Conservation (phyloP, 2,797 vertebrate genomes). For the Paramormyrops hopkinsi region DNA sequence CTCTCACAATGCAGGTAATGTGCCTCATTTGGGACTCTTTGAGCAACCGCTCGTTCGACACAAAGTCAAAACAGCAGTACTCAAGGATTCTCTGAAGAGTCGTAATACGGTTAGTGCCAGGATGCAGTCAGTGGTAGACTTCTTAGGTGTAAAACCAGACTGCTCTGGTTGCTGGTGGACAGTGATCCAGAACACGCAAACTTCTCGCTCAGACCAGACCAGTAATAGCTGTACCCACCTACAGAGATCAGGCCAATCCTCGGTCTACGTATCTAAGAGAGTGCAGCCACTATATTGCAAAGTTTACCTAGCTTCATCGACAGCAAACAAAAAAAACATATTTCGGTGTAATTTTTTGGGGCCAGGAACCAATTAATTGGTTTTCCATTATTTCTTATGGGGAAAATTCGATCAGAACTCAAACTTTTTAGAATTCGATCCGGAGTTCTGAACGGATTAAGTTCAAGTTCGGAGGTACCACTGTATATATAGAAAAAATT, state of each 20-base stretch:
- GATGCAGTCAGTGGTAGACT: neutral
- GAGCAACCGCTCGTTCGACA: neutral
- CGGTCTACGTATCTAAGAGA: neutral
- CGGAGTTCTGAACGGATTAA: no score
- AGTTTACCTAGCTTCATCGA: neutral
- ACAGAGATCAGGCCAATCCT: neutral
- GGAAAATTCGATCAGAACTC: no score
- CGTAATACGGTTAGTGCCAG: neutral
- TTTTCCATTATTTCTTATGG: no score
- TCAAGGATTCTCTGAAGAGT: neutral
- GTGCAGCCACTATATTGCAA: neutral
- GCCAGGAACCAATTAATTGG: no score
- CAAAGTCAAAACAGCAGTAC: neutral
- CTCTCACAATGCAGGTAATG: neutral
- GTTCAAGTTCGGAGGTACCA: no score
- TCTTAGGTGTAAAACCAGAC: neutral
- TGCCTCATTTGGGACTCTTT: neutral
- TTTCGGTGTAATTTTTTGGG: no score
- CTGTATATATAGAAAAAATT: no score
- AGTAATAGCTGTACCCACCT: neutral
- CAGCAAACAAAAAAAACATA: neutral
- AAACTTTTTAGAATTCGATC: no score
- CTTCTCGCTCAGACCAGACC: neutral
- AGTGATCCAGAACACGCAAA: neutral
- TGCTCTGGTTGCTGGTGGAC: neutral